Evolutionary conservation across 2,797 vertebrate species (phyloP), one percentile per base, ranked within the genome.

Genomic region (Pantherophis alleghaniensis): DNA sequence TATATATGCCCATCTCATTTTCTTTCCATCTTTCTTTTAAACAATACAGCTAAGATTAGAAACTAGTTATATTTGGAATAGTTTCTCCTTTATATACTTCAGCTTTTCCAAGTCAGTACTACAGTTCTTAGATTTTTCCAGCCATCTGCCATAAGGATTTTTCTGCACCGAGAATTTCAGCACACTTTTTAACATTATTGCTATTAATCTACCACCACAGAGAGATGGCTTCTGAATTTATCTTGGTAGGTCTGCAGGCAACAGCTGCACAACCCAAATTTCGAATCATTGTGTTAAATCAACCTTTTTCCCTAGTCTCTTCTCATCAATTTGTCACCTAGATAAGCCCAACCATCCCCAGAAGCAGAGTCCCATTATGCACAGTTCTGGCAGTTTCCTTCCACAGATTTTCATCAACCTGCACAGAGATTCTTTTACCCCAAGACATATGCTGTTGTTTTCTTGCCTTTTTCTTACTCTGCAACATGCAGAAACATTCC

Each of bases 221-320:
- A 92, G 92, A 92, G 92, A 92, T 97, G 96, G 93, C 96, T 96
- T 96, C 95, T 96, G 96, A 96, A 97, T 97, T 96, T 97, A 97
- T 97, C 96, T 97, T 96, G 93, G 96, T 97, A 96, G 96, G 96
- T 97, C 96, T 97, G 95, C 96, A 95, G 96, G 96, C 95, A 97
- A 97, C 95, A 97, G 96, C 96, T 96, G 96, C 95, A 94, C 95
- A 95, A 95, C 91, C 96, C 95, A 96, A 96, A 95, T 96, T 97
- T 97, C 96, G 97, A 97, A 96, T 97, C 96, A 91, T 95, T 95
- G 95, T 93, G 89, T 96, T 97, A 97, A 96, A 96, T 97, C 96
- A 97, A 96, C 96, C 95, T 96, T 96, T 96, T 97, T 96, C 95
- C 93, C 94, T 96, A 93, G 94, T 97, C 96, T 96, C 96, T 96